These are phyloP conservation scores for Latrodectus elegans DNA, from an alignment of 2,888 invertebrate species.

Conservation along the genomic window DNA sequence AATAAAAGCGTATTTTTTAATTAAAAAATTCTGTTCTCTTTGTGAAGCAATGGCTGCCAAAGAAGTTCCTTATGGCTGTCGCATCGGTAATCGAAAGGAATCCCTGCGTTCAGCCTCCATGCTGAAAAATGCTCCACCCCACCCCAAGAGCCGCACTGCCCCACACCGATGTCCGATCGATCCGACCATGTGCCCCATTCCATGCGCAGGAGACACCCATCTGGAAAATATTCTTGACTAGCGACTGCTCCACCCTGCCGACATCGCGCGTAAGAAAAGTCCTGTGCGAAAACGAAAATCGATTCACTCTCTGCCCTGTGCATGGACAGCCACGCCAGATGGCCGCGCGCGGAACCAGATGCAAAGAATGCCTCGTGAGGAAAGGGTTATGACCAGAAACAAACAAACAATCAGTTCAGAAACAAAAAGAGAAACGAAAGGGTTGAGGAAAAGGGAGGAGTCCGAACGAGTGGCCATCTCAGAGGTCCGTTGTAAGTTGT, in stretches of 20 bases:
- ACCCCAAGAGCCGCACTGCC: background rate
- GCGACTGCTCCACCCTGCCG: constrained; percentile 7
- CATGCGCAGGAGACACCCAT: constrained; percentile 13
- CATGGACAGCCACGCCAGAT: constrained; percentile 33
- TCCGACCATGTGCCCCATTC: background rate
- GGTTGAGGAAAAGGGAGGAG: background rate
- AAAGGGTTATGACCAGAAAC: constrained; percentile 36
- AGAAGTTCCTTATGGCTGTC: background rate
- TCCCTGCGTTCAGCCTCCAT: background rate
- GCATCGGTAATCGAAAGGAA: background rate
- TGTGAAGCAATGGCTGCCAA: background rate
- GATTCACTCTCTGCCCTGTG: background rate
- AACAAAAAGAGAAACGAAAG: constrained; percentile 9
- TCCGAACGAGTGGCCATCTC: constrained; percentile 18
- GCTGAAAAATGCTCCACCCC: background rate
- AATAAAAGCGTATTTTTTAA: too few relatives aligned
- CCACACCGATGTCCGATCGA: background rate
- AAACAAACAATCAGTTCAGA: constrained; percentile 17
- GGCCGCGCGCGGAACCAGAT: constrained; percentile 51
- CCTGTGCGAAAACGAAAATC: background rate
- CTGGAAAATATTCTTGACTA: background rate
- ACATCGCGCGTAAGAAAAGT: background rate
- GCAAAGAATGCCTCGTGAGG: constrained; percentile 29
- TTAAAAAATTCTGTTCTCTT: too few relatives aligned
- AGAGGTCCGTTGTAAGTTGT: constrained; percentile 38